Evolutionary conservation across 2,888 invertebrate genomes (phyloP).

Genomic region (Pseudococcus viburni): DNA sequence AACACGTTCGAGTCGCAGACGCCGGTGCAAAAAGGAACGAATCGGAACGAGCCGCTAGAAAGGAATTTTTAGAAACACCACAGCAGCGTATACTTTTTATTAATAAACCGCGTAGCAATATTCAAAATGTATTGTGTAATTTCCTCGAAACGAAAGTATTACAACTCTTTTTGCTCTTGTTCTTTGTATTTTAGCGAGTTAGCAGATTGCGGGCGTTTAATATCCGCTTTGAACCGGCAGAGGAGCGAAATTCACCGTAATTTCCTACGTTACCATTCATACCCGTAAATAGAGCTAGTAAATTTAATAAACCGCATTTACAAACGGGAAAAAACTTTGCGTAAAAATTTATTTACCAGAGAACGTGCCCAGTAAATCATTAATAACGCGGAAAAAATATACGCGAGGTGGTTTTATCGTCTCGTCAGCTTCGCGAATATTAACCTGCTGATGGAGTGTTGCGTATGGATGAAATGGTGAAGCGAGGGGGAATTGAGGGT

Average conservation of each 20-base stretch:
- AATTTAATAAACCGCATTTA: slow-evolving; percentile 61
- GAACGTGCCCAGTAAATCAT: slow-evolving; percentile 52
- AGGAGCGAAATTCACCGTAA: slow-evolving; percentile 54
- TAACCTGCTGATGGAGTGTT: not conserved
- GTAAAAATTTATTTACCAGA: slow-evolving; percentile 47
- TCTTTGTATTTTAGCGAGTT: slow-evolving; percentile 47
- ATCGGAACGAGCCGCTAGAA: not conserved
- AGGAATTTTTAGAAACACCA: slow-evolving; percentile 11
- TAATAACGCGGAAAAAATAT: slow-evolving; percentile 17
- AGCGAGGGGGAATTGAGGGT: not conserved
- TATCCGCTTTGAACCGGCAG: slow-evolving; percentile 46
- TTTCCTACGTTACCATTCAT: slow-evolving; percentile 56
- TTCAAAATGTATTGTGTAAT: slow-evolving; percentile 50
- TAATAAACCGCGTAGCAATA: slow-evolving; percentile 41
- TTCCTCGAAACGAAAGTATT: slow-evolving; percentile 51
- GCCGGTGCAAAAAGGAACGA: not conserved
- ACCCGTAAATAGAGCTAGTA: slow-evolving; percentile 57
- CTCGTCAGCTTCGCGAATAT: not conserved
- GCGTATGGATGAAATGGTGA: too few relatives aligned
- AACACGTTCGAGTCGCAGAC: not conserved
- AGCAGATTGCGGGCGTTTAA: slow-evolving; percentile 59
- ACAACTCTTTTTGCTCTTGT: slow-evolving; percentile 44
- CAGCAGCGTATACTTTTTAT: slow-evolving; percentile 3
- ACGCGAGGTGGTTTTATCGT: not conserved
- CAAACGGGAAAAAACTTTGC: slow-evolving; percentile 56